Evolutionary conservation across 2,888 invertebrate genomes (phyloP), one percentile per base, ranked within the genome.

Genomic region (Conchocele bisecta): DNA sequence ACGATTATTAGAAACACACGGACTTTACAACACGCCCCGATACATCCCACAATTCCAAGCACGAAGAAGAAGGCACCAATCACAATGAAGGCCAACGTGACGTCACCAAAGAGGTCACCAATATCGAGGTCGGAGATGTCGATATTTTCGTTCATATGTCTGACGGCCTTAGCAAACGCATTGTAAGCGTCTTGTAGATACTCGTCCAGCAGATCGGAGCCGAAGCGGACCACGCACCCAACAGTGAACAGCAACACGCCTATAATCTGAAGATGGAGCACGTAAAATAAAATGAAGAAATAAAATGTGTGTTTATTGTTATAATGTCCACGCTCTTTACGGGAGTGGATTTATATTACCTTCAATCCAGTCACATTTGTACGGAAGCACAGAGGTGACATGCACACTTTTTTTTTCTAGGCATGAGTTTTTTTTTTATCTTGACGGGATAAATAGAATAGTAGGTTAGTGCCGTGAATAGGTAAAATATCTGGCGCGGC

Each of bases 21-120:
- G 54, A 83, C 79, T 70, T 80, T 69, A 60, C 87, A 87, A 70
- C 84, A 84, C 20, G 86, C 87, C 6, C 87, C 88, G 48, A 84
- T 61, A 48, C 86, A 86, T 29, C 88, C 88, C 15, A 84, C 17
- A 20, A 87, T 77, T 17, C 86, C 83, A 6, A 86, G 44, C 4
- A 85, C 41, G 31, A 86, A 81, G 66, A 88, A 82, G 68, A 87
- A 79, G n/a, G 71, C 77, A 22, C 88, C 88, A 41, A 88, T 75
- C 13, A 85, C 75, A 48, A 88, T 87, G 58, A 86, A 81, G n/a
- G 83, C 83, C 11, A 84, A 68, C 1, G 85, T 72, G 15, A 80
- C 81, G 28, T 83, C 81, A n/a, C 76, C 72, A 13, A 86, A 66
- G 44, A 85, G 58, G 20, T 80, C 83, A n/a, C 74, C 78, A 33